Base-by-base conservation (phyloP, 64 coral and sea anemone species). In the Stichodactyla helianthus region DNA sequence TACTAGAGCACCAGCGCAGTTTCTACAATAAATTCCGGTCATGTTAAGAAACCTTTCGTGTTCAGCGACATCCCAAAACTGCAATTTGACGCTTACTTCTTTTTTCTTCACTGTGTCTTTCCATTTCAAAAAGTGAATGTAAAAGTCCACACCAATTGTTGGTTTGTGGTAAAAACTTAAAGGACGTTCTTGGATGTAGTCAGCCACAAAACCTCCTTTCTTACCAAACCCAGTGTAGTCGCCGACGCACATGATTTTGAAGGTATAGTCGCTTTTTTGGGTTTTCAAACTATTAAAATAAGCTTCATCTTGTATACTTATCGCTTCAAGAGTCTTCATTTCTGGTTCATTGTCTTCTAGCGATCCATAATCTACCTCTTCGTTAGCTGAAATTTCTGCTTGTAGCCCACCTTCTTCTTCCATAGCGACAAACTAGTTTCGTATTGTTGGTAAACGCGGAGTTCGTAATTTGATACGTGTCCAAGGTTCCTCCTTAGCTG, bases 161-260 rank as follows among this genome's bases (percentile, higher is more conserved):
- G 94, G 94, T 84, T 96, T 96, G 71, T 96, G 94, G 84, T 93
- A 96, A 84, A 96, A 96, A 79, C 94, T 96, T 6, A 96, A 77
- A 18, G 94, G 94, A 53, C 94, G 84, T 18, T 89, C 71, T 20
- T 96, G 91, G 31, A 96, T 96, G 77, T 93, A 96, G 88, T 96
- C 94, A 22, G 92, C 87, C 10, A 96, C 59, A 55, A 96, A 96
- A 35, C 94, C 94, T 59, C 94, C 94, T 65, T 96, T 96, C 77
- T 96, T 96, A 10, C 94, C 94, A 79, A 96, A 96, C 63, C 94
- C 94, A 13, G 94, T 96, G 74, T 96, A 93, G 77, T 96, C 94
- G 6, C 94, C 94, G 77, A 96, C 91, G 55, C 94, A 96, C 94
- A 96, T 96, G 17, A 96, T 84, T 77, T 96, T 96, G 91, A 96